Conservation (phyloP, 2,888 invertebrate genomes). For the Diarsia brunnea region DNA sequence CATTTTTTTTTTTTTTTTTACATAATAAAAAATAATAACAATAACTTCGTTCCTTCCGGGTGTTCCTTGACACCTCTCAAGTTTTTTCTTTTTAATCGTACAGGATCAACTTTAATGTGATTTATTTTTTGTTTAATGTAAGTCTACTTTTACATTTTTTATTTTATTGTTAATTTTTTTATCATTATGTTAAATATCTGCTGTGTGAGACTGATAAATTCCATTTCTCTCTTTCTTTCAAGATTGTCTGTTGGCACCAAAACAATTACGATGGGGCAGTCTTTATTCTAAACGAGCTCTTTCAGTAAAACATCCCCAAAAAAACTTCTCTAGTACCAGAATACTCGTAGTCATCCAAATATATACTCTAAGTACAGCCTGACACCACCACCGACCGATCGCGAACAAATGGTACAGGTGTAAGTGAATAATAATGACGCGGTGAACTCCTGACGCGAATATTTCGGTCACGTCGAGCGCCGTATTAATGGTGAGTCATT, state of each 20-base stretch:
- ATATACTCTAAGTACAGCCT: not conserved
- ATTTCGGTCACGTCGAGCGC: constrained; percentile 65
- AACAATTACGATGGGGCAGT: not conserved
- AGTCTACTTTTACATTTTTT: no score
- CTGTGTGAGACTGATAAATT: no score
- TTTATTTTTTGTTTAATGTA: no score
- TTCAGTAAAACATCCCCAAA: not conserved
- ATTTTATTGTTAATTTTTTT: no score
- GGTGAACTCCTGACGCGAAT: constrained; percentile 56
- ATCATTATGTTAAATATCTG: no score
- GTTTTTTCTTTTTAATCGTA: no score
- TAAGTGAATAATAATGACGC: constrained; percentile 67
- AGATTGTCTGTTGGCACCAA: not conserved
- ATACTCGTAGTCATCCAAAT: not conserved
- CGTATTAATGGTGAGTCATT: constrained; percentile 64
- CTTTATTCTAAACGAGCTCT: not conserved
- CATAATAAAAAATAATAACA: no score
- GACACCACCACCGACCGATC: constrained; percentile 18
- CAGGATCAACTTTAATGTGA: no score
- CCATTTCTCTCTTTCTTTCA: no score
- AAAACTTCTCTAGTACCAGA: not conserved
- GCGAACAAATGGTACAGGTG: constrained; percentile 65
- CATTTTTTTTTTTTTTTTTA: no score
- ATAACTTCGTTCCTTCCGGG: no score
- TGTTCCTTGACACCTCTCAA: no score